Base-by-base conservation (phyloP, 2,888 invertebrate genomes). In the Caradrina clavipalpis region DNA sequence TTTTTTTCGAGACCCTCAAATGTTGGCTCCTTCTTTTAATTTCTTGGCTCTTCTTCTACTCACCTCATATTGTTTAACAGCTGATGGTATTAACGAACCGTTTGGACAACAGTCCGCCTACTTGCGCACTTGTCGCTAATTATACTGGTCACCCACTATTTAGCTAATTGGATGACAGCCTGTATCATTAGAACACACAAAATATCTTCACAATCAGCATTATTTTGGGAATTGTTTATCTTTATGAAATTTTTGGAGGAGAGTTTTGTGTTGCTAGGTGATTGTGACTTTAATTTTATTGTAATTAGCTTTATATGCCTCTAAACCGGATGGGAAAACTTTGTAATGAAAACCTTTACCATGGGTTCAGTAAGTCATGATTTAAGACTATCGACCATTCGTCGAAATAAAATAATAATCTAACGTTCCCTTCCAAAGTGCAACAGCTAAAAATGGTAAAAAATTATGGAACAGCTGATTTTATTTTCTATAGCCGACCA, bases 141-240 rank as follows among this genome's bases (percentile, higher is more conserved):
- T 83, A 80, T 83, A 51, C 26, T 63, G 61, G 73, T 78, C 85
- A 80, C 73, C 59, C 78, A 80, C 73, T 55, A 81, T 84, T 84
- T 83, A 80, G 60, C 83, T 83, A 83, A 83, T 83, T 83, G 66
- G 83, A 74, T 76, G 85, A 72, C 83, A 82, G 69, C 17, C 66
- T 73, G 61, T 69, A 74, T 67, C 63, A 78, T 84, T 82, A 74
- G 68, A 61, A 71, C 50, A 61, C 55, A 62, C 31, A 61, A 73
- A 69, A 73, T 78, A 82, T 74, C 65, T 84, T 53, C 2, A 81
- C 73, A 66, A 76, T 75, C 62, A 69, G 56, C 56, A 60, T 51
- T 78, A 83, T 78, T 65, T 11, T 68, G 0, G 53, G 67, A 63
- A 56, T 51, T 50, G 17, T 31, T 55, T 69, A 61, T 70, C 10